These are phyloP conservation scores for Bombylius discolor DNA, from an alignment of 2,888 invertebrate genomes.

Conservation along the genomic window DNA sequence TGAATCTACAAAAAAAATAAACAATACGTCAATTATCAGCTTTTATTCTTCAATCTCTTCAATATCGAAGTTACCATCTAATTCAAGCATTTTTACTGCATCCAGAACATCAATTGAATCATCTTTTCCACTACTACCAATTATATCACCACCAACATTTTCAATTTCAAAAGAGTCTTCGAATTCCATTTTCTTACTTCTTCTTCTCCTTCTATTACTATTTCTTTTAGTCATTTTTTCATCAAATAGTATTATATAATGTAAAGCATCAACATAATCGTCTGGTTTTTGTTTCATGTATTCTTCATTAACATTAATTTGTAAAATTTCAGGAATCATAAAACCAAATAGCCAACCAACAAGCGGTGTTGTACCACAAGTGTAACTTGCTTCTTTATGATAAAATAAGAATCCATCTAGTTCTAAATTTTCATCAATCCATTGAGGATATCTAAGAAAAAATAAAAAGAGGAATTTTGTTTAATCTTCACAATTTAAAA, in stretches of 20 bases:
- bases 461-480: neutral
- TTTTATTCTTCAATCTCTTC: too few relatives aligned
- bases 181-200: neutral
- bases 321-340: slow-evolving; percentile 66
- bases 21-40: too few relatives aligned
- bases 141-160: neutral
- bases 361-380: slow-evolving; percentile 66
- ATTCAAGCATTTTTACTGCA: neutral
- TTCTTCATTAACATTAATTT: slow-evolving; percentile 29
- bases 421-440: slow-evolving; percentile 2
- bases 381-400: slow-evolving; percentile 70
- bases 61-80: neutral
- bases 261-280: slow-evolving; percentile 39
- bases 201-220: neutral
- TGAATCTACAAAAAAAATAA: too few relatives aligned
- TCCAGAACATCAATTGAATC: neutral
- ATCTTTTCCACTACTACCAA: neutral
- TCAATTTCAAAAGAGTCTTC: neutral
- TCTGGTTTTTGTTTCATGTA: slow-evolving; percentile 38
- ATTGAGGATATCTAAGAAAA: slow-evolving; percentile 23
- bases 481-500: too few relatives aligned
- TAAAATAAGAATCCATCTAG: slow-evolving; percentile 88
- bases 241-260: slow-evolving; percentile 42
- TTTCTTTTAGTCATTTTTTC: slow-evolving; percentile 21
- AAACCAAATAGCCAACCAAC: slow-evolving; percentile 85